Conservation (phyloP, 2,888 invertebrate genomes). For the Heliconius hortense region DNA sequence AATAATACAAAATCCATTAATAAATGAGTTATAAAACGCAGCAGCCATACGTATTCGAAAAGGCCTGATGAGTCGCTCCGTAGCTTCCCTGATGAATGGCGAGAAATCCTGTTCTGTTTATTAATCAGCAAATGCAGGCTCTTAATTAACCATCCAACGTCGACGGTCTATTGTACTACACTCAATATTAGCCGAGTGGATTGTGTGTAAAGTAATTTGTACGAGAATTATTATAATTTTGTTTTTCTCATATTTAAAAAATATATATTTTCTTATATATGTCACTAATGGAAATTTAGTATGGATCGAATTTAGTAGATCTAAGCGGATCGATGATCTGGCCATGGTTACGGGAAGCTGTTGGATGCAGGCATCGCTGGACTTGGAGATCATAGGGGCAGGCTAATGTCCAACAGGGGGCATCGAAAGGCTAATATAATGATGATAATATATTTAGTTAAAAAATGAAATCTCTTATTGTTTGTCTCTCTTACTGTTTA, state of each 20-base stretch:
- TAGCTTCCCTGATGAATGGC: neutral
- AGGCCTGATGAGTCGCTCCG: neutral
- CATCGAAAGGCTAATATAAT: too few relatives aligned
- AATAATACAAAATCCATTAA: neutral
- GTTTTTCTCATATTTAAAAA: neutral
- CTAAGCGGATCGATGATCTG: neutral
- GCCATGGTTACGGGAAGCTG: too few relatives aligned
- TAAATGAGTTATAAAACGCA: neutral
- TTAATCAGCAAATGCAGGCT: constrained; percentile 19
- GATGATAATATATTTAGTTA: too few relatives aligned
- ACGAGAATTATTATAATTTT: neutral
- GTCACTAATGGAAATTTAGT: neutral
- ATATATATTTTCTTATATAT: neutral
- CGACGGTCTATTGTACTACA: constrained; percentile 5
- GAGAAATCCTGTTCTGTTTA: constrained; percentile 25
- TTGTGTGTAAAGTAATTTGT: neutral
- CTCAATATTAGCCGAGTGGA: neutral
- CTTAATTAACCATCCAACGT: constrained; percentile 19
- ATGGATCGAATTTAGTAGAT: neutral
- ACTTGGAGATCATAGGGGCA: too few relatives aligned
- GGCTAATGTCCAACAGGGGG: too few relatives aligned
- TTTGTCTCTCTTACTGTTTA: too few relatives aligned
- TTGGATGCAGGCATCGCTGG: too few relatives aligned
- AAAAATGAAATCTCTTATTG: too few relatives aligned
- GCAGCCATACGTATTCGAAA: neutral